Evolutionary conservation across 2,888 invertebrate genomes (phyloP).

Genomic region (Mystacides longicornis): DNA sequence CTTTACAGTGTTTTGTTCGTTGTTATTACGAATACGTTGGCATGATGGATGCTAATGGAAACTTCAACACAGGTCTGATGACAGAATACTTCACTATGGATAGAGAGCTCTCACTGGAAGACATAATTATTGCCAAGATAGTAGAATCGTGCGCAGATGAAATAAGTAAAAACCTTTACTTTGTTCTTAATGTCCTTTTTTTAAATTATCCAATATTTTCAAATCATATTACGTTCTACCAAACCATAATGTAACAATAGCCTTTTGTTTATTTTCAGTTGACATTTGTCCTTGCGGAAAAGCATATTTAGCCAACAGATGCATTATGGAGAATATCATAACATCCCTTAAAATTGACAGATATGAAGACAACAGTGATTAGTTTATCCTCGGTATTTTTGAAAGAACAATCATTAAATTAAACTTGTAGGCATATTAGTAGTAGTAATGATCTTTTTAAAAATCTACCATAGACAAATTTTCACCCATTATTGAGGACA

Average conservation of each 20-base stretch:
- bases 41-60: conserved; percentile 40
- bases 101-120: conserved; percentile 30
- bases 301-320: conserved; percentile 48
- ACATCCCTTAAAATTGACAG: too few relatives aligned
- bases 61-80: conserved; percentile 37
- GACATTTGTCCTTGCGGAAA: conserved; percentile 45
- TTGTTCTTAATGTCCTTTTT: not conserved
- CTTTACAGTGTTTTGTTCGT: conserved; percentile 45
- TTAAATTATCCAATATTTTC: not conserved
- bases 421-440: too few relatives aligned
- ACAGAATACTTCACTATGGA: conserved; percentile 34
- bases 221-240: not conserved
- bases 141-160: conserved; percentile 33
- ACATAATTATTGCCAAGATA: conserved; percentile 32
- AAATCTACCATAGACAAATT: not conserved
- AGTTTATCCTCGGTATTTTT: too few relatives aligned
- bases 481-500: too few relatives aligned
- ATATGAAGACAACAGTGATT: too few relatives aligned
- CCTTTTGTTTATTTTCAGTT: conserved; percentile 33
- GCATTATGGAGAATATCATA: conserved; percentile 36
- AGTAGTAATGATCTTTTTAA: not conserved
- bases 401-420: too few relatives aligned
- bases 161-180: conserved; percentile 31
- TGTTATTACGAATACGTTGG: conserved; percentile 46
- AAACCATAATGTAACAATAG: too few relatives aligned